Evolutionary conservation across 2,797 vertebrate species (phyloP).

Genomic region (Neosilurus mollespiculum): DNA sequence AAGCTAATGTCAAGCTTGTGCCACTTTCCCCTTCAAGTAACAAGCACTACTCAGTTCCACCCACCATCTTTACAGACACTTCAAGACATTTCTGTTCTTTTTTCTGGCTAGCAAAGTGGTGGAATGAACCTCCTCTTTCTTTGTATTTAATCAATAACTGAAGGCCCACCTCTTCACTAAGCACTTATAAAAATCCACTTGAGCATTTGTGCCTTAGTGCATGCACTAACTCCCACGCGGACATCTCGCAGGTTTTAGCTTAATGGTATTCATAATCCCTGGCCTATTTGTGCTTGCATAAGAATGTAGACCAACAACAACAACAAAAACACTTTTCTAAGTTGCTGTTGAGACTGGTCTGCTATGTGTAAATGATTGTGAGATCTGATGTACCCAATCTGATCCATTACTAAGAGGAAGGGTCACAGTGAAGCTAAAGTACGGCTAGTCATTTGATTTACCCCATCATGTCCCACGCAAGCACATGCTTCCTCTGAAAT

Average conservation of each 20-base stretch:
- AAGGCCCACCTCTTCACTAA: background rate
- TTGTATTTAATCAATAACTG: conserved; percentile 5
- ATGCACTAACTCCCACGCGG: background rate
- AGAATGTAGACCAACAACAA: too few relatives aligned
- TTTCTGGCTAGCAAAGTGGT: background rate
- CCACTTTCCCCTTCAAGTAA: background rate
- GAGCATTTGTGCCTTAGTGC: background rate
- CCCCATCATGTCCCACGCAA: background rate
- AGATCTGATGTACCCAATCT: background rate
- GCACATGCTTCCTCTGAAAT: background rate
- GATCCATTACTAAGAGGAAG: background rate
- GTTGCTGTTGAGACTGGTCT: background rate
- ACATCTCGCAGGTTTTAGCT: background rate
- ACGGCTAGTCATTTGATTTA: background rate
- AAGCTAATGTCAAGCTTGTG: background rate
- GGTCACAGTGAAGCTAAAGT: background rate
- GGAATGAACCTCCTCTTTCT: background rate
- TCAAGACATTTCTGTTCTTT: background rate
- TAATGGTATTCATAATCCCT: background rate
- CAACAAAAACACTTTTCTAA: too few relatives aligned
- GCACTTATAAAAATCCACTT: background rate
- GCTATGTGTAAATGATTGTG: background rate
- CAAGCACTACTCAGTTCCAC: background rate
- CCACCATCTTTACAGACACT: background rate
- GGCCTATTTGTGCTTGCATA: background rate